Percentiles rank a stretch among this genome's conserved stretches.
Evolutionary conservation across 2,113 vertebrate genomes (phyloP).

Genomic region (Elephantulus edwardii): DNA sequence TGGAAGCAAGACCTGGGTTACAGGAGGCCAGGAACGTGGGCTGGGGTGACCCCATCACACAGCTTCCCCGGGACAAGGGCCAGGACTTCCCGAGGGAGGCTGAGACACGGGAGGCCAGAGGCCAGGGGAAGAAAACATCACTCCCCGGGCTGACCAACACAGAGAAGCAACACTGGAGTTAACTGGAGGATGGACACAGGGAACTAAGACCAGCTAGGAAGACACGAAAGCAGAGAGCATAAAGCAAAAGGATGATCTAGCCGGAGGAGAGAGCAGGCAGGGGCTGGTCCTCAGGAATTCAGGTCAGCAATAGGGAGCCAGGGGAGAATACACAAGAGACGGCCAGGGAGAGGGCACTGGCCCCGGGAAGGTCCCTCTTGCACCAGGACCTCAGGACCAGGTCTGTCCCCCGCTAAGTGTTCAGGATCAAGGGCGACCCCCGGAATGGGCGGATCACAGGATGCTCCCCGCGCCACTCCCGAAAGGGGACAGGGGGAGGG

Average conservation of each 20-base stretch:
- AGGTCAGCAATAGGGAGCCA: neutral
- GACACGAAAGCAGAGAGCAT: neutral
- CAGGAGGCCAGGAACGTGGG: neutral
- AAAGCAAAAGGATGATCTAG: neutral
- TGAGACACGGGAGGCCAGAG: neutral
- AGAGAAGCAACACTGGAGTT: neutral
- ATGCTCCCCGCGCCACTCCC: slow-evolving; percentile 10
- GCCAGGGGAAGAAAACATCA: neutral
- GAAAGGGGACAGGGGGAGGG: slow-evolving; percentile 47
- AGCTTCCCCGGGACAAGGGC: neutral
- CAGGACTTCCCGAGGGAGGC: neutral
- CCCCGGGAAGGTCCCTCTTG: neutral
- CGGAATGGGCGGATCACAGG: neutral
- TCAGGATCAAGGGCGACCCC: slow-evolving; percentile 61
- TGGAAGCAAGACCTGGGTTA: neutral
- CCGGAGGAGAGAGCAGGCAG: neutral
- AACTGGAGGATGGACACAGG: neutral
- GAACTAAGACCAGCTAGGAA: neutral
- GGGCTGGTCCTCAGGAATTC: slow-evolving; percentile 16
- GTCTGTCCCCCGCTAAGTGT: neutral
- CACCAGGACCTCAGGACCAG: neutral
- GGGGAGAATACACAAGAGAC: slow-evolving; percentile 4
- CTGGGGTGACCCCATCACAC: neutral
- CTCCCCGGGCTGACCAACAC: neutral
- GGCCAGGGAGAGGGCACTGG: neutral